phyloP scores from a whole-genome alignment of 2,888 invertebrate genomes.

The Ichneumoninae sp. region DNA sequence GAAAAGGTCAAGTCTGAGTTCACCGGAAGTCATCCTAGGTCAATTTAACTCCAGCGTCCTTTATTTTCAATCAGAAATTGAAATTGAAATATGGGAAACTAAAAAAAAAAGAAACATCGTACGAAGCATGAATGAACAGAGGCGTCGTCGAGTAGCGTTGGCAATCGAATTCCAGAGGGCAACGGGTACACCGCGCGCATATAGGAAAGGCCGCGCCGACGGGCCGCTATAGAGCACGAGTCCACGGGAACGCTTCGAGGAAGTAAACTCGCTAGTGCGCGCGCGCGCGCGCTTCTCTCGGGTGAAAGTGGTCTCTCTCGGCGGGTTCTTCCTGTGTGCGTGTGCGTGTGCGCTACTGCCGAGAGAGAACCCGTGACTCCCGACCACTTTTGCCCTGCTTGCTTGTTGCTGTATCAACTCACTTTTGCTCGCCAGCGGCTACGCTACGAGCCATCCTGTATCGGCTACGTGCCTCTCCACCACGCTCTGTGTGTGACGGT shows the following conservation, averaged over 20 bases:
- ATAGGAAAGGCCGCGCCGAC: conserved; percentile 56
- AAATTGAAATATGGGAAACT: background rate
- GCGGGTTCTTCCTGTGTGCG: conserved; percentile 47
- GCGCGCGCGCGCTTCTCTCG: conserved; percentile 64
- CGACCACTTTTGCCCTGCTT: conserved; percentile 50
- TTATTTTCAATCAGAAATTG: background rate
- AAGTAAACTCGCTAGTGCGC: conserved; percentile 70
- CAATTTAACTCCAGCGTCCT: background rate
- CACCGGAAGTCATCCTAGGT: background rate
- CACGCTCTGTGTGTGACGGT: conserved; percentile 24
- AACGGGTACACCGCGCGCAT: conserved; percentile 23
- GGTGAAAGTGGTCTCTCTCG: conserved; percentile 78
- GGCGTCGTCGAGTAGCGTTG: conserved; percentile 23
- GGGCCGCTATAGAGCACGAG: conserved; percentile 15
- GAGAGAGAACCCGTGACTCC: conserved; percentile 35
- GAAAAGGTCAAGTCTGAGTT: background rate
- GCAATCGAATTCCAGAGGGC: conserved; percentile 61
- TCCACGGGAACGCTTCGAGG: conserved; percentile 69
- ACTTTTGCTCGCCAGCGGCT: background rate
- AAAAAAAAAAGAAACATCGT: background rate
- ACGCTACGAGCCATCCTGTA: background rate
- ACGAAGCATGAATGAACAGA: conserved; percentile 56
- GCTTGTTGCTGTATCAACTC: conserved; percentile 2
- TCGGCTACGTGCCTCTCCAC: conserved; percentile 38
- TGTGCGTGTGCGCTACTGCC: conserved; percentile 46